Percentiles rank a stretch among this genome's conserved stretches.
Conservation (phyloP, 2,113 vertebrate species). For the Mormyrus lacerda region DNA sequence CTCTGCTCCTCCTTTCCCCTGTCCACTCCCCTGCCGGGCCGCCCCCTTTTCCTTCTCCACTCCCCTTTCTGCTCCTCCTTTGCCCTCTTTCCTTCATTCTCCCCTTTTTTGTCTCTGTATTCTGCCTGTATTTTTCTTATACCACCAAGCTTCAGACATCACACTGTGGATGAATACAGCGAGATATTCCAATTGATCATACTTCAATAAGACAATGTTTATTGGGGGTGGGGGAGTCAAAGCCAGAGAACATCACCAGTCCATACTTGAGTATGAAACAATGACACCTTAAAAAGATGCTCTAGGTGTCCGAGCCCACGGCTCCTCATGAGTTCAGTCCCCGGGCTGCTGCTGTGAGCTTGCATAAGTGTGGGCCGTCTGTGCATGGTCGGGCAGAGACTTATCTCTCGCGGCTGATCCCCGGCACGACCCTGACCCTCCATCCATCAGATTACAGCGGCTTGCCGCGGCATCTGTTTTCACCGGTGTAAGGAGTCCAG, state of each 20-base stretch:
- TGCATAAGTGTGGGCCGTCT: neutral
- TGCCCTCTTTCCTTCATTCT: neutral
- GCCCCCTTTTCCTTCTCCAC: too few species aligned
- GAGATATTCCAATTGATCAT: conserved; percentile 11
- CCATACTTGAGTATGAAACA: conserved; percentile 17
- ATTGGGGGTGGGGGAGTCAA: conserved; percentile 24
- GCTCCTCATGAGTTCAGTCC: neutral
- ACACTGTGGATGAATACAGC: neutral
- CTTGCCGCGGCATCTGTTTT: neutral
- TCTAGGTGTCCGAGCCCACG: neutral
- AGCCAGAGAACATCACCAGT: conserved; percentile 25
- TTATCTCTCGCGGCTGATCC: neutral
- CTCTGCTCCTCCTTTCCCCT: neutral
- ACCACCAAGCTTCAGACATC: neutral
- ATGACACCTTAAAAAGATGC: conserved; percentile 19
- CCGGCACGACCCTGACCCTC: neutral
- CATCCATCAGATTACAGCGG: neutral
- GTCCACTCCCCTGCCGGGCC: too few species aligned
- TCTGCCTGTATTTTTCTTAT: too few species aligned
- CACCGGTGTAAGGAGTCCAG: neutral
- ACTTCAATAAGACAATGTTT: conserved; percentile 26
- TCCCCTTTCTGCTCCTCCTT: too few species aligned
- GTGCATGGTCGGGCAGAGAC: neutral
- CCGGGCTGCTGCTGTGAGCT: neutral
- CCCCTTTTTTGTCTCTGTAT: too few species aligned